Evolutionary conservation across 2,797 vertebrate genomes (phyloP), one percentile per base, ranked within the genome.

Genomic region (Premnoplex brunnescens): DNA sequence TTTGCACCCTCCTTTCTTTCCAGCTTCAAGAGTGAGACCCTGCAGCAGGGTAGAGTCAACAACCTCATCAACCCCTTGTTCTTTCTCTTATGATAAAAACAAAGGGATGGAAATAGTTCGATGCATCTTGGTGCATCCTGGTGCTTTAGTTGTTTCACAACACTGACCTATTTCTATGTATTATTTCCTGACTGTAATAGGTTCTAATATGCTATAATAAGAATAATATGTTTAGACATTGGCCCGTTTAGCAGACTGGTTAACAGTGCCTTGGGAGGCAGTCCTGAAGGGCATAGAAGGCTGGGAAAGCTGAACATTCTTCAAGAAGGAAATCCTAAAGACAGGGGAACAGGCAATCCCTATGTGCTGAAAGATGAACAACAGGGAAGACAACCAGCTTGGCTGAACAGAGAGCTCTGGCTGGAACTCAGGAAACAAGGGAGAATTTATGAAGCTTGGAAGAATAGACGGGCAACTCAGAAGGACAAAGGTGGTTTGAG

Each of bases 321-420:
- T 63, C 63, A 56, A 36, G 36, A 63, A n/a, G 11, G 32, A 63
- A 51, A n/a, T 63, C 17, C 69, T 69, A 63, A 56, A 37, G 71
- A 43, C 49, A 28, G 7, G 19, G 22, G 20, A 76, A n/a, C 4
- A 43, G 41, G 48, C 23, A 20, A 43, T 28, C 34, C 48, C 26
- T 22, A 7, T 14, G 12, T 1, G 0, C 37, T 0, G 0, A 44
- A 64, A 71, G 43, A 69, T 0, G 1, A 62, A 23, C 19, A 43
- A 56, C 0, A 1, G 23, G 12, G 32, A 68, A 28, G 27, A 43
- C 0, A 3, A 39, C 14, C 63, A 56, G 56, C 32, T 43, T n/a
- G 49, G 36, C 49, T 76, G 43, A 63, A 69, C 9, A 44, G 62
- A 36, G 44, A 60, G 20, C 36, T 76, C 37, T 51, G 43, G 63